phyloP scores from a whole-genome alignment of 2,888 invertebrate species.

The Cheilosia variabilis region DNA sequence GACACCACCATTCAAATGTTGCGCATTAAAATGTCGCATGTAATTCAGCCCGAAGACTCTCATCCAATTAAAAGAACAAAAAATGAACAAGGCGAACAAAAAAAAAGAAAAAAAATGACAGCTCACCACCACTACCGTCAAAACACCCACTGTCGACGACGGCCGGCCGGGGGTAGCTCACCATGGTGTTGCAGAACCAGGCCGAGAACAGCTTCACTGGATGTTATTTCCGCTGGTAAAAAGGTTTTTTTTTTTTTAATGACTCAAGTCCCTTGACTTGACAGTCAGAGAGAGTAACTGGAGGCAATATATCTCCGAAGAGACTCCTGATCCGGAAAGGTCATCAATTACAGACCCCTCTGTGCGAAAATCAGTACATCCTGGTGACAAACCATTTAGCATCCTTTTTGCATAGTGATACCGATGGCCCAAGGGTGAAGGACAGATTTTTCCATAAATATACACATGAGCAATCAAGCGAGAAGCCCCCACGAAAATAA shows the following conservation, averaged over 20 bases:
- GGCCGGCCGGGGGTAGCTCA: constrained; percentile 46
- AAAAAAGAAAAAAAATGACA: constrained; percentile 32
- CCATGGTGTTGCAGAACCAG: constrained; percentile 29
- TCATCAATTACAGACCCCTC: no score
- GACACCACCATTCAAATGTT: constrained; percentile 75
- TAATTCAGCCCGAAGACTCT: constrained; percentile 72
- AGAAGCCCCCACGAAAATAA: no score
- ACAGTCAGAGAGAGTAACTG: no score
- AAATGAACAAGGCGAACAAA: constrained; percentile 6
- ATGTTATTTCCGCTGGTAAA: not conserved
- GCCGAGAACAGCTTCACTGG: not conserved
- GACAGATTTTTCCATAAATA: no score
- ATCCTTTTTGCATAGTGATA: no score
- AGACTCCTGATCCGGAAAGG: no score
- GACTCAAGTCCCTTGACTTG: no score
- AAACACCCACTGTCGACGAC: constrained; percentile 37
- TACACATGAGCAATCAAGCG: no score
- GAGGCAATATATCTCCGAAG: not conserved
- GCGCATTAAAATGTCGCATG: constrained; percentile 76
- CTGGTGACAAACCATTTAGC: no score
- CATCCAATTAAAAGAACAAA: constrained; percentile 71
- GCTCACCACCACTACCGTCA: constrained; percentile 21
- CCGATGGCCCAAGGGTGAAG: no score
- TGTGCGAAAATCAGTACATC: no score
- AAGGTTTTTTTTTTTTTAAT: not conserved